These are phyloP conservation scores for Copidosoma floridanum DNA, from an alignment of 1,140 invertebrate species.

Conservation along the genomic window DNA sequence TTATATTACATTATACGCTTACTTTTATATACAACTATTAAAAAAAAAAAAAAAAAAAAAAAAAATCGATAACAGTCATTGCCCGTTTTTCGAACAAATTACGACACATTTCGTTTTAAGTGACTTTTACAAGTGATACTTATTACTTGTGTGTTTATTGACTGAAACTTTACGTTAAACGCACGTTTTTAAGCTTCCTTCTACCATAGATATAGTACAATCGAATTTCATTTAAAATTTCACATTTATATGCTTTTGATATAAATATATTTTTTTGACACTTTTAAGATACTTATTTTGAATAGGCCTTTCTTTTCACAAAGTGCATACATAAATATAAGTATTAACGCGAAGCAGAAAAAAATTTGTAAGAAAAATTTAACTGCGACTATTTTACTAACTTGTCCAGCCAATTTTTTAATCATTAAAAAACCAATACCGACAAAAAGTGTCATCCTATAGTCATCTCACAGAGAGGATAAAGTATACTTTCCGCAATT, in stretches of 20 bases:
- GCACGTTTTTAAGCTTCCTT: background rate
- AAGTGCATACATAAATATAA: background rate
- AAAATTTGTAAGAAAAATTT: too few relatives aligned
- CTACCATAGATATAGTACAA: constrained; percentile 1
- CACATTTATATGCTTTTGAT: constrained; percentile 18
- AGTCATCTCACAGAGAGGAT: constrained; percentile 19
- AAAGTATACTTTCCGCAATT: constrained; percentile 31
- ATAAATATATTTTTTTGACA: constrained; percentile 14
- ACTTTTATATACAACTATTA: constrained; percentile 20
- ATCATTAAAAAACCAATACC: too few relatives aligned
- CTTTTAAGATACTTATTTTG: background rate
- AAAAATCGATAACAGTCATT: constrained; percentile 19
- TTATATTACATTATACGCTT: too few relatives aligned
- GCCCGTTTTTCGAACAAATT: constrained; percentile 12
- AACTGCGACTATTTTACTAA: too few relatives aligned
- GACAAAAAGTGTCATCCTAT: too few relatives aligned
- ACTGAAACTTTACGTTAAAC: too few relatives aligned
- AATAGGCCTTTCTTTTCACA: too few relatives aligned
- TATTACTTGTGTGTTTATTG: too few relatives aligned
- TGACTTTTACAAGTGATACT: constrained; percentile 20
- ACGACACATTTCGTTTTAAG: constrained; percentile 12
- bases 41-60: constrained; percentile 12
- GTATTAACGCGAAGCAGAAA: background rate
- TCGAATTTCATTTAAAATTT: background rate
- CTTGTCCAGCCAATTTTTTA: too few relatives aligned